Percentiles rank a stretch among this genome's conserved stretches.
Evolutionary conservation across 2,888 invertebrate genomes (phyloP).

Genomic region (Ochlodes sylvanus): DNA sequence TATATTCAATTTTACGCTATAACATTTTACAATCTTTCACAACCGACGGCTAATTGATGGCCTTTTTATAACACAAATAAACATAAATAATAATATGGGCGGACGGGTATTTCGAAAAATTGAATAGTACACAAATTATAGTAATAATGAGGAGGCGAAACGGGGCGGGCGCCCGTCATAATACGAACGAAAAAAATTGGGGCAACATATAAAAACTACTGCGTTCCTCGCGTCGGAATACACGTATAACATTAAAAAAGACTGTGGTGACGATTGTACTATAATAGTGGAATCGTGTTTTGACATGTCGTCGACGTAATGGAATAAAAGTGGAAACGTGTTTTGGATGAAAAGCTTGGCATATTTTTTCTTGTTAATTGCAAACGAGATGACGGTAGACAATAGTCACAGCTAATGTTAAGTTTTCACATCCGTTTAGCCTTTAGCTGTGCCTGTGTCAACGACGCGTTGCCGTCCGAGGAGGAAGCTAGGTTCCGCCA

Average conservation of each 20-base stretch:
- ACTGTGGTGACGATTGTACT: conserved; percentile 12
- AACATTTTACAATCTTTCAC: conserved; percentile 36
- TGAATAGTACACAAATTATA: conserved; percentile 63
- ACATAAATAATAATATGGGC: conserved; percentile 57
- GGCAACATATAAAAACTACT: conserved; percentile 18
- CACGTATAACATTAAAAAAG: conserved; percentile 21
- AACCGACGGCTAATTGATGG: conserved; percentile 34
- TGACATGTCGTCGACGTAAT: not conserved
- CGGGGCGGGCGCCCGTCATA: conserved; percentile 54
- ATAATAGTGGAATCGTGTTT: conserved; percentile 22
- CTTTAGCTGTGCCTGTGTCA: too few species aligned
- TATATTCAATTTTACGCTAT: conserved; percentile 22
- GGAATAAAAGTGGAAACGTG: not conserved
- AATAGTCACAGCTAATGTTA: not conserved
- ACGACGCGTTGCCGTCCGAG: too few species aligned
- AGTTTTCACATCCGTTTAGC: not conserved
- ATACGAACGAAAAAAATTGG: conserved; percentile 32
- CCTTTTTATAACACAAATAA: conserved; percentile 45
- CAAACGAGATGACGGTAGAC: not conserved
- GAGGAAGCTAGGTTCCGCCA: too few species aligned
- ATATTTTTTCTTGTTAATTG: not conserved
- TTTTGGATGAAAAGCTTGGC: not conserved
- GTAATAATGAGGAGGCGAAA: conserved; percentile 65
- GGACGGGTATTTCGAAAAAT: conserved; percentile 53
- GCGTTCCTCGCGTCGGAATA: conserved; percentile 10